A percentile compares a stretch with the other conserved stretches of the same genome.
Conservation (phyloP, 2,888 invertebrate species). For the Mythimna ferrago region DNA sequence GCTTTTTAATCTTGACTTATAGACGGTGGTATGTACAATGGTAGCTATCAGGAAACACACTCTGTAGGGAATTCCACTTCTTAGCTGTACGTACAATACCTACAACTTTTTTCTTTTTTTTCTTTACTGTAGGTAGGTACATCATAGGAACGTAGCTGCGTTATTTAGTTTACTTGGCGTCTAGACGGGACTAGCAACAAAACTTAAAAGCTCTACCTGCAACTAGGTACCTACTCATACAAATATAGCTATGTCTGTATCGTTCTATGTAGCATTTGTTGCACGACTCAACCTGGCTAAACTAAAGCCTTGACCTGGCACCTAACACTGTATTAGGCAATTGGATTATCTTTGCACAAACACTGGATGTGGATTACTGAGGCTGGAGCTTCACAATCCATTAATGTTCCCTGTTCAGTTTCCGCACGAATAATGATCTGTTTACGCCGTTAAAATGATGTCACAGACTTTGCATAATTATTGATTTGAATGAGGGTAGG, state of each 20-base stretch:
- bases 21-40: no score
- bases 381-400: slow-evolving; percentile 15
- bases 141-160: not conserved
- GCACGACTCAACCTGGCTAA: not conserved
- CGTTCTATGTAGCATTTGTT: slow-evolving; percentile 1
- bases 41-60: no score
- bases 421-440: slow-evolving; percentile 21
- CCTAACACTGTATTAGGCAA: slow-evolving; percentile 1
- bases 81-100: no score
- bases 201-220: not conserved
- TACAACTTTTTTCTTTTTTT: not conserved
- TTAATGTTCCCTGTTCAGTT: slow-evolving; percentile 35
- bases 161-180: slow-evolving; percentile 21
- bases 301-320: slow-evolving; percentile 26
- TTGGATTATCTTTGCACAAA: slow-evolving; percentile 22
- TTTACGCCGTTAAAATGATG: not conserved
- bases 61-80: no score
- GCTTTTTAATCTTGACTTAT: no score
- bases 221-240: not conserved
- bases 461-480: not conserved
- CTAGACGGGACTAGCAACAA: slow-evolving; percentile 20
- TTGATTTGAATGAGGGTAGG: not conserved
- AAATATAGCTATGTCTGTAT: not conserved
- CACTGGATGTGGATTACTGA: slow-evolving; percentile 1
- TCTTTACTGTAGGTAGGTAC: not conserved